Evolutionary conservation across 2,888 invertebrate genomes (phyloP).

Genomic region (Catotricha subobsoleta): DNA sequence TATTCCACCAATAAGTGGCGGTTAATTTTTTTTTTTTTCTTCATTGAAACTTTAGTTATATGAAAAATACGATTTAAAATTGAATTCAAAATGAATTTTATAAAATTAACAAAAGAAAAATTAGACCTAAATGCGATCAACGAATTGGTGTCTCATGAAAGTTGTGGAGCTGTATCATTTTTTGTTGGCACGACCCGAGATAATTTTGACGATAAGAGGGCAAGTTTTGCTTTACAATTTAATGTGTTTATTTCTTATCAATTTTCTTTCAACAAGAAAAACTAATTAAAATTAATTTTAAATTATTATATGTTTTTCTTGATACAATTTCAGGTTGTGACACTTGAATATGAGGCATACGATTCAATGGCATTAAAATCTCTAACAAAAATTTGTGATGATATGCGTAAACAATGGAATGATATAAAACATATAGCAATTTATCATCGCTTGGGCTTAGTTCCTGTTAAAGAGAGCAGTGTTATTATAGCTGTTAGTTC

Average conservation of each 20-base stretch:
- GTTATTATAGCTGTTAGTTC: slow-evolving; percentile 81
- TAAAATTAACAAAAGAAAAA: slow-evolving; percentile 47
- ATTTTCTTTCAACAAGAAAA: not conserved
- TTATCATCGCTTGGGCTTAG: slow-evolving; percentile 67
- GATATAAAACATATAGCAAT: slow-evolving; percentile 65
- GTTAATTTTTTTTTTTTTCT: slow-evolving; percentile 33
- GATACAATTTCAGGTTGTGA: slow-evolving; percentile 54
- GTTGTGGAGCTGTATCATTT: slow-evolving; percentile 74
- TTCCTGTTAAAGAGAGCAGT: slow-evolving; percentile 72
- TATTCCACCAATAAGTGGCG: slow-evolving; percentile 89
- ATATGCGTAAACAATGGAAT: slow-evolving; percentile 54
- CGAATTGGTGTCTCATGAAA: slow-evolving; percentile 43
- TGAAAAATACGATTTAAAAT: not conserved
- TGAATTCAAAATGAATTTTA: slow-evolving; percentile 35
- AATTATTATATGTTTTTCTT: slow-evolving; percentile 3
- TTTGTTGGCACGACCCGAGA: slow-evolving; percentile 83
- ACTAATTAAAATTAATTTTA: not conserved
- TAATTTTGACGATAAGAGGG: slow-evolving; percentile 62
- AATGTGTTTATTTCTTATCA: not conserved
- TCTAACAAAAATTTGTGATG: slow-evolving; percentile 57
- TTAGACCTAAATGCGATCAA: slow-evolving; percentile 49
- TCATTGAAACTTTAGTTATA: not conserved
- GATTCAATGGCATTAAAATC: slow-evolving; percentile 77
- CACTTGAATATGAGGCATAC: slow-evolving; percentile 85
- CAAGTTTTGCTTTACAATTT: slow-evolving; percentile 18